A percentile compares a stretch with the other conserved stretches of the same genome.
These are phyloP conservation scores for Sigmodon hispidus DNA, from an alignment of 2,113 vertebrate genomes.

Conservation along the genomic window DNA sequence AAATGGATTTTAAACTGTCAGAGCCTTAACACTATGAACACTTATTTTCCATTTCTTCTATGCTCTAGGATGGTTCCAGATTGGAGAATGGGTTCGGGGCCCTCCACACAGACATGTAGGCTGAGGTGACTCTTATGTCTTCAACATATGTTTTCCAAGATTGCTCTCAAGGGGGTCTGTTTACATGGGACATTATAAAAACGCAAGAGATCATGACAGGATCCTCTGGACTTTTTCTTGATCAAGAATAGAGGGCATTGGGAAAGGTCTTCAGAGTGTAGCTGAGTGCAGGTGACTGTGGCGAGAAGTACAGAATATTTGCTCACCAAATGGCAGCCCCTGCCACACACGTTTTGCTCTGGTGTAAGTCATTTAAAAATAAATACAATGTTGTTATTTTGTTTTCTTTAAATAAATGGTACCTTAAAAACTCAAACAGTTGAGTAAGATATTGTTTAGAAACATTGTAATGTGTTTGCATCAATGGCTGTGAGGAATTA, in stretches of 20 bases:
- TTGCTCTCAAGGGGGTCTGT: not conserved
- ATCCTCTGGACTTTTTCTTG: not conserved
- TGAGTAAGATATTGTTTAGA: constrained; percentile 50
- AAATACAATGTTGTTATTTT: not conserved
- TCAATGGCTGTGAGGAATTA: constrained; percentile 41
- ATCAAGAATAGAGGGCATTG: not conserved
- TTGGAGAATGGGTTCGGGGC: not conserved
- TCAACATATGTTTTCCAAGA: not conserved
- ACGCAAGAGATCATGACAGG: not conserved
- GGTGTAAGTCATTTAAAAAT: constrained; percentile 1
- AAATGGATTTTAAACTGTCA: not conserved
- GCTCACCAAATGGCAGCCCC: not conserved
- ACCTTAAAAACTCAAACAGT: not conserved
- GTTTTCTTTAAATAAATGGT: not conserved
- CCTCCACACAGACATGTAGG: not conserved
- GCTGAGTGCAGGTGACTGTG: too few species aligned
- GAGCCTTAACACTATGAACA: not conserved
- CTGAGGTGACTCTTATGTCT: not conserved
- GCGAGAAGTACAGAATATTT: not conserved
- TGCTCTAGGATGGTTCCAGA: not conserved
- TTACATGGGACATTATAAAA: not conserved
- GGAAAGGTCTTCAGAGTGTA: not conserved
- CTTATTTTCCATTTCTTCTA: not conserved
- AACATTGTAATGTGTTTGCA: not conserved
- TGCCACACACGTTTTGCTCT: not conserved